Evolutionary conservation across 2,113 vertebrate genomes (phyloP), one percentile per base, ranked within the genome.

Genomic region (Garra rufa): DNA sequence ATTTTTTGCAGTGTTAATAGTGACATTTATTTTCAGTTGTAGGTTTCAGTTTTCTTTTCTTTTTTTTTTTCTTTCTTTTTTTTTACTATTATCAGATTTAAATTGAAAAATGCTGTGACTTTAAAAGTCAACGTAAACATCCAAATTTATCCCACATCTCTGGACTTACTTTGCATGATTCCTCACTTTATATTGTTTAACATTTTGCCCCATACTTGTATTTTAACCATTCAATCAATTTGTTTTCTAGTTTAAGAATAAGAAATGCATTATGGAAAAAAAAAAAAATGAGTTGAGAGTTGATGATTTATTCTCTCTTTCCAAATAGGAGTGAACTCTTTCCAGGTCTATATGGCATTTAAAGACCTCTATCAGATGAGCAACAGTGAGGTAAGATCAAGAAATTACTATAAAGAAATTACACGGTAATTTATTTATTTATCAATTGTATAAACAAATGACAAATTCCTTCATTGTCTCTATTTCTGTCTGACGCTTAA

Each of bases 291-390:
- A n/a, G n/a, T n/a, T n/a, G n/a, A 19, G 67, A 70, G 17, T 26
- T 43, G 1, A 28, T 34, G 48, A 46, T 55, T 65, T 55, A 48
- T 75, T 76, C 0, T 73, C 77, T 65, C 81, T 85, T 15, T 30
- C 44, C 85, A 5, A 63, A 38, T 85, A 99, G 98, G 98, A 6
- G 88, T 99, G 83, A 99, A 98, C 90, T 98, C 97, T 5, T 99
- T 99, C 95, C 98, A 98, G 94, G 97, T 99, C 90, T 97, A 99
- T 92, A 98, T 99, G 98, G 97, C 97, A 69, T 99, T 98, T 89
- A 98, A 99, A 94, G 97, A 99, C 93, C 93, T 97, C 89, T 99
- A 97, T 92, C 98, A 99, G 94, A 96, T 99, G 95, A 97, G 95
- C 78, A 99, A 98, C 94, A 98, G 96, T 0, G 97, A 99, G 98